Evolutionary conservation across 1,140 invertebrate genomes (phyloP), one percentile per base, ranked within the genome.

Genomic region (Pseudoatta argentina): DNA sequence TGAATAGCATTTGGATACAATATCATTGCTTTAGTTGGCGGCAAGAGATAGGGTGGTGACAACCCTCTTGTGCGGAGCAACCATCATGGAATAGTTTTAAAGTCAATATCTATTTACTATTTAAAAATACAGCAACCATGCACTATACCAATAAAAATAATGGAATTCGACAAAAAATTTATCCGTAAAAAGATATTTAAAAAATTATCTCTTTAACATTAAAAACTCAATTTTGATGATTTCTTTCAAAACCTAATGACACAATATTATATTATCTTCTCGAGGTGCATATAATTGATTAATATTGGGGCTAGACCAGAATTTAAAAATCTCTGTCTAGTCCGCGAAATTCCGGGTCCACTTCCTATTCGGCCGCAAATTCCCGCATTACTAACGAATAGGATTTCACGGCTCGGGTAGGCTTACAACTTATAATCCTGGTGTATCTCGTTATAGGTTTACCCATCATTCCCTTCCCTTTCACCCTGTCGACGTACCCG

Each of bases 1-100:
- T 93, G 93, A 94, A 94, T 93, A 93, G 79, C 90, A 93, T 94
- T 93, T 92, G 92, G 91, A 94, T 94, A 94, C 91, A 93, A 94
- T 93, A 92, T 94, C 92, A 91, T 94, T 89, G 87, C 90, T 90
- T 72, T 88, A 91, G 66, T 76, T 55, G 64, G 6, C 61, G 3
- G 21, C n/a, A 34, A 30, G 30, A 48, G 61, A 59, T 39, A 77
- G 86, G 86, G 64, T 71, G 86, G 64, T 71, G 83, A 48, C 18
- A 79, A 88, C 61, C 77, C 85, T 69, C 53, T 77, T 30, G 34
- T 55, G 57, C 12, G 48, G 30, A 63, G 66, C 82, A 86, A 69
- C 12, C 34, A 39, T 59, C 72, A 61, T 39, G 27, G 59, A 24
- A 66, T 79, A 53, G 39, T 14, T 79, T 79, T 10, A 79, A 51